phyloP scores from a whole-genome alignment of 2,797 vertebrate genomes.

The Chelidonichthys spinosus region DNA sequence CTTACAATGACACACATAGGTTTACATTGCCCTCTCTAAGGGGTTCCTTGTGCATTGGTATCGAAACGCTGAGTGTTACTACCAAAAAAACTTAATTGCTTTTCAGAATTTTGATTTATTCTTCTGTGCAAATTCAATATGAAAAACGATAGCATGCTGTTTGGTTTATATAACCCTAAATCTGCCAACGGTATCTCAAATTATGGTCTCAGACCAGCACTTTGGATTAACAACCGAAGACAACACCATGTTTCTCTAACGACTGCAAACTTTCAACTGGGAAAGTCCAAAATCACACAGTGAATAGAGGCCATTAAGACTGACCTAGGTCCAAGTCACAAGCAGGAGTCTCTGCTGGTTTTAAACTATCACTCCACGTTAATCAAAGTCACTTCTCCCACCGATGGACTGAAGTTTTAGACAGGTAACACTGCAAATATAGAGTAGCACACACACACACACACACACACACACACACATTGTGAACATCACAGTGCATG shows the following conservation, averaged over 20 bases:
- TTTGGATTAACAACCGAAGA: neutral
- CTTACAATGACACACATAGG: too few species aligned
- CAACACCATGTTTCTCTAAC: neutral
- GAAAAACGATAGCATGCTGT: too few species aligned
- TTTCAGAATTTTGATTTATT: too few species aligned
- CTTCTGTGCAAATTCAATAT: too few species aligned
- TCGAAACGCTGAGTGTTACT: too few species aligned
- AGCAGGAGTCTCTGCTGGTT: conserved; percentile 14
- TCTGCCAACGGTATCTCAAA: neutral
- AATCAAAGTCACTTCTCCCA: conserved; percentile 19
- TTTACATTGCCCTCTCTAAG: too few species aligned
- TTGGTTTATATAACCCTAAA: neutral
- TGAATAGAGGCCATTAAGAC: neutral
- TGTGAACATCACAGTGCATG: conserved; percentile 26
- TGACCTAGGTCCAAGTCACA: neutral
- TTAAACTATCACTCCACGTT: neutral
- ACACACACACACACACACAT: conserved; percentile 1
- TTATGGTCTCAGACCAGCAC: neutral
- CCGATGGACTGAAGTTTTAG: conserved; percentile 12
- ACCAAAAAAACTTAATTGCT: too few species aligned
- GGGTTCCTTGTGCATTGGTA: too few species aligned
- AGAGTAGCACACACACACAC: conserved; percentile 23
- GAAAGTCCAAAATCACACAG: neutral
- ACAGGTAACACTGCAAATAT: conserved; percentile 10
- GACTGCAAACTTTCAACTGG: neutral